Conservation (phyloP, 2,797 vertebrate species). For the Coracias cyanogaster region DNA sequence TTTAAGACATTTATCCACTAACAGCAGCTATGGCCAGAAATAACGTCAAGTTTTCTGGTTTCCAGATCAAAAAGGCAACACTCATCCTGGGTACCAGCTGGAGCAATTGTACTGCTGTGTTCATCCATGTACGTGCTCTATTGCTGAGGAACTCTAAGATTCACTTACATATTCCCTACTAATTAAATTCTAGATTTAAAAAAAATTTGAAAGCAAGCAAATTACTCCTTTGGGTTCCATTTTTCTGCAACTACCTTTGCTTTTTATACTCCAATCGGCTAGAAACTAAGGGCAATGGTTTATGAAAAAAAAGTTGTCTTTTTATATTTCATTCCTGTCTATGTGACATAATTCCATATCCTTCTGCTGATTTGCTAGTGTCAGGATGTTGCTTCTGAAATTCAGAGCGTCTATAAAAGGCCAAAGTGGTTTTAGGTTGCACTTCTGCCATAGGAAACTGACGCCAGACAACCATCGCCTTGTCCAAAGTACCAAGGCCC, state of each 20-base stretch:
- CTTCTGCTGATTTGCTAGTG: neutral
- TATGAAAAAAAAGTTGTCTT: accelerated
- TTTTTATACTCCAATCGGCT: neutral
- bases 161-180: neutral
- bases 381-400: neutral
- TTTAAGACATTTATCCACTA: neutral
- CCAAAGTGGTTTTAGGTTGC: neutral
- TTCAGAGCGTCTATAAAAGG: neutral
- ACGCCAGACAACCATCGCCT: neutral
- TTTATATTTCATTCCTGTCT: neutral
- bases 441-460: neutral
- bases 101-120: neutral
- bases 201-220: neutral
- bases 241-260: neutral
- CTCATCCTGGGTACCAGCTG: neutral
- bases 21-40: neutral
- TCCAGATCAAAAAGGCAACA: neutral
- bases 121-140: neutral
- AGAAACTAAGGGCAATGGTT: neutral
- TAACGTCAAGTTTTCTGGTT: neutral
- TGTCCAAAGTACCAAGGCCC: neutral
- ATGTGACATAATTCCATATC: neutral
- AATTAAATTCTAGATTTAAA: neutral
- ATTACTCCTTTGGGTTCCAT: neutral
- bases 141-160: neutral